phyloP scores from a whole-genome alignment of 2,888 invertebrate genomes.

The Xestoiulus laeticollis region DNA sequence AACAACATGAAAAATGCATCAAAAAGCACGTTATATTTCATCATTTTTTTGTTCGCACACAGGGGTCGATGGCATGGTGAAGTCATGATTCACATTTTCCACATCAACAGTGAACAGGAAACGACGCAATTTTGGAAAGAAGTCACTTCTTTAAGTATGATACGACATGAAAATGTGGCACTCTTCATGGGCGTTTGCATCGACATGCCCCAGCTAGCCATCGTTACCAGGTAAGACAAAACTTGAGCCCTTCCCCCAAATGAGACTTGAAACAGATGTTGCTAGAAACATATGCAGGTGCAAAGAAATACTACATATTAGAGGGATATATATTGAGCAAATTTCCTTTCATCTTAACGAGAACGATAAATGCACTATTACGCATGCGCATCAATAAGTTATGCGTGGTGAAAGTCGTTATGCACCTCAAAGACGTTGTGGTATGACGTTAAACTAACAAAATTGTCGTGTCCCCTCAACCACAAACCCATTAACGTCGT shows the following conservation, averaged over 20 bases:
- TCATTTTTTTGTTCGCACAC: constrained; percentile 35
- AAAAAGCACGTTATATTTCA: constrained; percentile 40
- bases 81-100: constrained; percentile 64
- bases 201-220: constrained; percentile 62
- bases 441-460: too few relatives aligned
- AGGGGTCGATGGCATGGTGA: constrained; percentile 66
- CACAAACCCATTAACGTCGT: too few relatives aligned
- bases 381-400: too few relatives aligned
- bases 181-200: constrained; percentile 65
- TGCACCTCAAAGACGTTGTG: too few relatives aligned
- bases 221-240: constrained; percentile 63
- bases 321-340: too few relatives aligned
- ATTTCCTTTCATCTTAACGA: too few relatives aligned
- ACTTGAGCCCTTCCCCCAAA: not conserved
- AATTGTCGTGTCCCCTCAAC: too few relatives aligned
- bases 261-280: too few relatives aligned
- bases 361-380: too few relatives aligned
- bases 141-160: constrained; percentile 62
- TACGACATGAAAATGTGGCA: constrained; percentile 65
- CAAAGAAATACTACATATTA: too few relatives aligned
- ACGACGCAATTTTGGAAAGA: constrained; percentile 58
- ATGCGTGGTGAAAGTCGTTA: too few relatives aligned
- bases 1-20: not conserved
- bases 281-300: too few relatives aligned
- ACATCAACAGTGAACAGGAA: constrained; percentile 57